Conservation (phyloP, 2,888 invertebrate species). For the Seira musarum region DNA sequence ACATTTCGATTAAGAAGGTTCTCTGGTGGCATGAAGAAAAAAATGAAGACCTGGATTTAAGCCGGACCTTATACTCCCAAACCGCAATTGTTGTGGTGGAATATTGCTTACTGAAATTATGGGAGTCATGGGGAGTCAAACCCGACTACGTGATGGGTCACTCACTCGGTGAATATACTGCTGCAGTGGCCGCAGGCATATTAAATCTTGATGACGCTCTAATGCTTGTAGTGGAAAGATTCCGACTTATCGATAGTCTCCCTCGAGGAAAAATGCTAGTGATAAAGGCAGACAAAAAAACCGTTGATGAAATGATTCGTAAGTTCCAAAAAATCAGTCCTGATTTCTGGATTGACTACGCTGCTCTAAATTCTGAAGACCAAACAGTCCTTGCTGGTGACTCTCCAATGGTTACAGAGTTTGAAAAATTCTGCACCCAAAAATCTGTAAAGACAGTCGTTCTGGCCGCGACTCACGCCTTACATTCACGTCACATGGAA, state of each 20-base stretch:
- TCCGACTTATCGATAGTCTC: slow-evolving; percentile 55
- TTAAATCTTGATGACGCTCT: too few relatives aligned
- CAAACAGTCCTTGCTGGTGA: slow-evolving; percentile 59
- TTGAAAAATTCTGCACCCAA: slow-evolving; percentile 1
- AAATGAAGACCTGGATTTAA: slow-evolving; percentile 40
- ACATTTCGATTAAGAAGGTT: slow-evolving; percentile 33
- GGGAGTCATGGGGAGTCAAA: too few relatives aligned
- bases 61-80: too few relatives aligned
- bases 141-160: too few relatives aligned
- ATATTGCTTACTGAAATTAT: too few relatives aligned
- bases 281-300: slow-evolving; percentile 44
- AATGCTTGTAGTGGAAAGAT: slow-evolving; percentile 57
- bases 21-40: slow-evolving; percentile 37
- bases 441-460: slow-evolving; percentile 30
- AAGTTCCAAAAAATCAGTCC: background rate
- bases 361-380: slow-evolving; percentile 54
- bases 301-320: slow-evolving; percentile 15
- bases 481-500: slow-evolving; percentile 58
- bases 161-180: too few relatives aligned
- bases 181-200: too few relatives aligned
- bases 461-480: slow-evolving; percentile 47
- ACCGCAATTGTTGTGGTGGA: too few relatives aligned
- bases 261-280: slow-evolving; percentile 60
- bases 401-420: background rate
- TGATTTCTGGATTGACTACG: too few relatives aligned